Conservation (phyloP, 1,140 invertebrate genomes). For the Chrysopa pallens region DNA sequence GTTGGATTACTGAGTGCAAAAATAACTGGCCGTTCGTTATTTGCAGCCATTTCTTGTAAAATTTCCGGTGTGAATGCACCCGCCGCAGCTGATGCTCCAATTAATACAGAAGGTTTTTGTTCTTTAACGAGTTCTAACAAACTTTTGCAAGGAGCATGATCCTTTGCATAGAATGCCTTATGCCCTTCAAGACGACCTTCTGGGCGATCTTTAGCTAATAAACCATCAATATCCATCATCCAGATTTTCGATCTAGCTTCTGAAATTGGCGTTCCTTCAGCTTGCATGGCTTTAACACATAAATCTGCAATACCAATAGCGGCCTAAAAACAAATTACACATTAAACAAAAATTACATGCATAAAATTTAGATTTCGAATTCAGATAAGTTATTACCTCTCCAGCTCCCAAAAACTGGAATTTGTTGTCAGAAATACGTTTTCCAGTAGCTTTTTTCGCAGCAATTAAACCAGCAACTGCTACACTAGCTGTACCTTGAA, state of each 20-base stretch:
- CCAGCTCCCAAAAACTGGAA: slow-evolving; percentile 87
- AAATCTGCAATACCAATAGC: slow-evolving; percentile 71
- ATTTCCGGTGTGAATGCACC: slow-evolving; percentile 80
- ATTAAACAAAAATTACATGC: neutral
- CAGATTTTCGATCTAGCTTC: slow-evolving; percentile 72
- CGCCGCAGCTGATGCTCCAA: slow-evolving; percentile 74
- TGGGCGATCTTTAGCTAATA: slow-evolving; percentile 52
- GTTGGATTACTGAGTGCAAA: slow-evolving; percentile 96
- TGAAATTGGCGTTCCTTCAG: slow-evolving; percentile 53
- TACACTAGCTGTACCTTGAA: slow-evolving; percentile 88
- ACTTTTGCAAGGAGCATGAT: slow-evolving; percentile 54
- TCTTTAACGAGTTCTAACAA: slow-evolving; percentile 61
- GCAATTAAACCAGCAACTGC: slow-evolving; percentile 80
- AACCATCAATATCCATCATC: slow-evolving; percentile 74
- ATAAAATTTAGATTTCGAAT: slow-evolving; percentile 1
- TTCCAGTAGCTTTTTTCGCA: slow-evolving; percentile 58
- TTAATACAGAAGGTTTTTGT: slow-evolving; percentile 69
- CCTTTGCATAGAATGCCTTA: slow-evolving; percentile 68
- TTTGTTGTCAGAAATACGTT: slow-evolving; percentile 60
- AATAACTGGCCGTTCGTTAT: slow-evolving; percentile 76
- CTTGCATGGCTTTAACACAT: slow-evolving; percentile 69
- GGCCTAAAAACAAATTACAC: slow-evolving; percentile 30
- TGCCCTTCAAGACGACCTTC: slow-evolving; percentile 57
- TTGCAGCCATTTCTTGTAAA: slow-evolving; percentile 65
- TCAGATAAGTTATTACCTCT: slow-evolving; percentile 39